Base-by-base conservation (phyloP, 2,888 invertebrate genomes). In the Amblyteles armatorius region DNA sequence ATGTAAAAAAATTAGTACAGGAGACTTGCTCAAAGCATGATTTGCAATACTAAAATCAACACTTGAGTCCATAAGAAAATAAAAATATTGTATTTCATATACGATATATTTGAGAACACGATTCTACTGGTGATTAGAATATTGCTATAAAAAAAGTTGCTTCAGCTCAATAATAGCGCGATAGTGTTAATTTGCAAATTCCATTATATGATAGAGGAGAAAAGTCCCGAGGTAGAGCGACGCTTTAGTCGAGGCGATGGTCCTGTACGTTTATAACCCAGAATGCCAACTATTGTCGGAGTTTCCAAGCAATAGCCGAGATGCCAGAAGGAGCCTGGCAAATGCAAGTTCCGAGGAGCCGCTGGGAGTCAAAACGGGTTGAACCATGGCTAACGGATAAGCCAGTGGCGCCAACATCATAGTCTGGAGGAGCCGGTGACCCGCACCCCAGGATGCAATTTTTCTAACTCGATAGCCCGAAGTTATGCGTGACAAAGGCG, bases 211-310 rank as follows among this genome's bases (percentile, higher is more conserved):
- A 73, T 69, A 55, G 77, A 63, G 57, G 67, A 78, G 68, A 22
- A 52, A 16, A 78, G 73, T 36, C 19, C 57, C 36, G 16, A 40
- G 33, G 60, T 40, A 16, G 60, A 22, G 22, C 16, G 36, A 44
- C 19, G 60, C 69, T 79, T 50, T 40, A 68, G 80, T 68, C 60
- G n/a, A 19, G 52, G 65, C 36, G 60, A n/a, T 48, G 44, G 65
- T 71, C 0, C 71, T 57, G 40, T 57, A 74, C 81, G 81, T 71
- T 81, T 74, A 81, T 77, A 84, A 69, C 74, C 81, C 60, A 69
- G 84, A 84, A 84, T 84, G 73, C 50, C 81, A 84, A 84, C 78
- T 74, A 84, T 84, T 78, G 69, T 52, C 5, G 74, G 81, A 84
- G 81, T 81, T 81, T 84, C 73, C 22, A 44, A 79, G 85, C 83